Conservation (phyloP, 1,140 invertebrate genomes). For the Bombus superbus region DNA sequence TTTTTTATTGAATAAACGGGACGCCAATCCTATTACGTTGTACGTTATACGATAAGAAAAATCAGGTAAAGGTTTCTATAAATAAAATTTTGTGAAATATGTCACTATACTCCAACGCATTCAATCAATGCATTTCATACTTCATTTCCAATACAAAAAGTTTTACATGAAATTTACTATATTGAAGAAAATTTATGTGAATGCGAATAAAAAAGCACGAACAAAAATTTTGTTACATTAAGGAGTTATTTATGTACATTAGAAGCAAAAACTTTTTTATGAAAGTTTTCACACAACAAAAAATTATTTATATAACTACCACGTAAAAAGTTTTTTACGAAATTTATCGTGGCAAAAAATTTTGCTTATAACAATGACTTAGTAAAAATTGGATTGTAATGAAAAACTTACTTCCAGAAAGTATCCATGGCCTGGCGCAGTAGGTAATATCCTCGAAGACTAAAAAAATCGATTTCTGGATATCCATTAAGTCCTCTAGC, state of each 20-base stretch:
- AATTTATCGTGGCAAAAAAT: background rate
- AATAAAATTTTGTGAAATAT: background rate
- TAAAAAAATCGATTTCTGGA: conserved; percentile 65
- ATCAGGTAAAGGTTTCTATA: background rate
- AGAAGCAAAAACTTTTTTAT: too few species aligned
- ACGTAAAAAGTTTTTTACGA: too few species aligned
- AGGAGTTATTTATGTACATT: too few species aligned
- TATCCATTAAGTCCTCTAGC: conserved; percentile 16
- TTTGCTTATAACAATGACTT: background rate
- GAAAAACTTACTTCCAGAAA: conserved; percentile 66
- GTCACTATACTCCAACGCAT: background rate
- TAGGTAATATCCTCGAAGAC: conserved; percentile 73
- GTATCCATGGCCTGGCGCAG: conserved; percentile 60
- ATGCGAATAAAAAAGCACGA: too few species aligned
- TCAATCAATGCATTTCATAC: background rate
- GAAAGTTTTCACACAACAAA: background rate
- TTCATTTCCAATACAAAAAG: background rate
- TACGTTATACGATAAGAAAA: background rate
- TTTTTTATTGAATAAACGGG: background rate
- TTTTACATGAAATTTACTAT: background rate
- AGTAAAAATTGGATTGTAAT: background rate
- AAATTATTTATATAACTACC: background rate
- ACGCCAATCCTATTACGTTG: background rate
- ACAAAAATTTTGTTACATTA: too few species aligned
- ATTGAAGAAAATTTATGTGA: too few species aligned